Percentiles rank a stretch among this genome's conserved stretches.
phyloP scores from a whole-genome alignment of 2,113 vertebrate genomes.

The Panthera leo region DNA sequence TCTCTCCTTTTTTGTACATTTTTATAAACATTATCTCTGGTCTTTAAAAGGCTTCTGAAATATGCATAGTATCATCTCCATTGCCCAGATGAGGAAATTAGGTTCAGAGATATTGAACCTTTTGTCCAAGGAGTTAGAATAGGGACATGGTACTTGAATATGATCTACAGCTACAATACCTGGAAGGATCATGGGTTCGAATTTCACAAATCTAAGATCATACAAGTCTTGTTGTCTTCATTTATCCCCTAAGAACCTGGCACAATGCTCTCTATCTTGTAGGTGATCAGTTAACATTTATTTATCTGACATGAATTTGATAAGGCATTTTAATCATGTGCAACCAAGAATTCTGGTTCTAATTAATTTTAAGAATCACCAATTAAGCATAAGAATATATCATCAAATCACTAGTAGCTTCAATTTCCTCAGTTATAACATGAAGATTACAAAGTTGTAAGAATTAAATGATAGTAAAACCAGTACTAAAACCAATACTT shows the following conservation, averaged over 20 bases:
- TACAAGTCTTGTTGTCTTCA: background rate
- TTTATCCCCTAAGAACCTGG: background rate
- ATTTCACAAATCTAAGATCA: too few relatives aligned
- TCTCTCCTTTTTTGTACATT: background rate
- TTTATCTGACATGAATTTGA: background rate
- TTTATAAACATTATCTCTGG: background rate
- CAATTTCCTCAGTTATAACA: background rate
- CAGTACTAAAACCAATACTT: background rate
- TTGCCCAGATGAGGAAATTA: background rate
- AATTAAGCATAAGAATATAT: background rate
- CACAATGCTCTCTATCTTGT: background rate
- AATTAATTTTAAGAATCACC: background rate
- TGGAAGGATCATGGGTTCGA: too few relatives aligned
- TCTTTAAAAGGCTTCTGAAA: background rate
- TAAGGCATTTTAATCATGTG: too few relatives aligned
- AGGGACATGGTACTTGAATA: background rate
- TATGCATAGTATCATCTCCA: background rate
- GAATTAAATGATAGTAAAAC: background rate
- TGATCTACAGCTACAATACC: too few relatives aligned
- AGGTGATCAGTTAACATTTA: background rate
- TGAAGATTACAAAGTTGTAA: background rate
- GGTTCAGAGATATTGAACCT: background rate
- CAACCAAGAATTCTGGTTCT: background rate
- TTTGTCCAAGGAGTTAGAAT: background rate
- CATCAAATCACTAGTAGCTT: background rate